Evolutionary conservation across 2,888 invertebrate genomes (phyloP), one percentile per base, ranked within the genome.

Genomic region (Caenorhabditis sp.): DNA sequence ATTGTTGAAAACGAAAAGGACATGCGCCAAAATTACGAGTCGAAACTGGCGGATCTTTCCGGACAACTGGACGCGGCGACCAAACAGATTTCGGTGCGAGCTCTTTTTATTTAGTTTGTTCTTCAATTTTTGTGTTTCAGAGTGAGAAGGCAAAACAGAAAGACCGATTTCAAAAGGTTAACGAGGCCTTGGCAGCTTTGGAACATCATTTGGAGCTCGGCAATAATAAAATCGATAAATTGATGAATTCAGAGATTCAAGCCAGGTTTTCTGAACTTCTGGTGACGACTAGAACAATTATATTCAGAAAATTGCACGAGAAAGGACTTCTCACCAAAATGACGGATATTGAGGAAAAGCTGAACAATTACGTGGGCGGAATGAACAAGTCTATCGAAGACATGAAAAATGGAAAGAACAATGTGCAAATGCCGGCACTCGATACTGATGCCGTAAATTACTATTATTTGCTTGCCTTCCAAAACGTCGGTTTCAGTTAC

Each of bases 341-440:
- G 72, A 80, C 68, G 7, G 86, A 87, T 13, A 76, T 87, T 0
- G 88, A 88, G 52, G 84, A 84, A 8, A 75, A 80, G 32, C 73
- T 88, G 39, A 82, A 80, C 53, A 76, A 68, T 7, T 83, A 88
- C 59, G 71, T 87, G 15, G 78, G 74, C 15, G 82, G 79, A 20
- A 75, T 88, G 65, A 85, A 84, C 61, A 83, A 81, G 27, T 80
- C 86, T 0, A 85, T 88, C n/a, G 87, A 87, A 30, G 88, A 88
- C 17, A 84, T 82, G 24, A 82, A 80, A 50, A 75, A 81, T 22
- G 87, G 88, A 20, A 81, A 85, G 52, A 83, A 80, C 11, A 80
- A 85, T 56, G 80, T 82, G 27, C 82, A 84, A 55, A 71, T 87
- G 74, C 88, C 88, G 20, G 32, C 76, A 3, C 55, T 88, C 30